These are phyloP conservation scores for Microhierax caerulescens DNA, from an alignment of 2,797 vertebrate genomes.

Conservation along the genomic window DNA sequence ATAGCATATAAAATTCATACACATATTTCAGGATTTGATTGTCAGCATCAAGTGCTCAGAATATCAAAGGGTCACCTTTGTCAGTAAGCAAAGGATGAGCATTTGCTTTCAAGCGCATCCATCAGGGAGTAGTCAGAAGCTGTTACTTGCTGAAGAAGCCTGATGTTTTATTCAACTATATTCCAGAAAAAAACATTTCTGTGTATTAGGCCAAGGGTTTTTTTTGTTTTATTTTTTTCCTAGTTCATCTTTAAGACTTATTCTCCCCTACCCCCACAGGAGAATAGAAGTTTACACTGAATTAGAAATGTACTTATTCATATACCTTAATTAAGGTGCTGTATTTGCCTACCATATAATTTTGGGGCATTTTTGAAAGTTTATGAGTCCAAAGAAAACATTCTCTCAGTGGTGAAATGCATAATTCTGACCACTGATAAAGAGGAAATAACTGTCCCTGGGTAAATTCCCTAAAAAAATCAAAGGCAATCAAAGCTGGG, in stretches of 20 bases:
- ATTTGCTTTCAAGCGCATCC: conserved; percentile 70
- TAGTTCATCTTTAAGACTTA: neutral
- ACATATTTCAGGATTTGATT: conserved; percentile 56
- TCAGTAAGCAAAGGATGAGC: conserved; percentile 71
- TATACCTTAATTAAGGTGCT: neutral
- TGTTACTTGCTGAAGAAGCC: conserved; percentile 65
- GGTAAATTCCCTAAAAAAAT: neutral
- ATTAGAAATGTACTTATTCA: neutral
- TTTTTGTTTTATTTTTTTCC: neutral
- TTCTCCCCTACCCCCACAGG: neutral
- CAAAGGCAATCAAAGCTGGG: neutral
- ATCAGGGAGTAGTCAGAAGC: conserved; percentile 67
- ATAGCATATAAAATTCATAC: conserved; percentile 25
- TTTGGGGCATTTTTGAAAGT: neutral
- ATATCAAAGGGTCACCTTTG: conserved; percentile 71
- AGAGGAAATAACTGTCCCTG: neutral
- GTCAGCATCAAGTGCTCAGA: conserved; percentile 66
- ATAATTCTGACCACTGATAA: neutral
- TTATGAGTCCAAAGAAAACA: neutral
- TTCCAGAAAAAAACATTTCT: conserved; percentile 62
- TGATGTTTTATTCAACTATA: conserved; percentile 75
- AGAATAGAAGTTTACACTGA: neutral
- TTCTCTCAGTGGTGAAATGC: neutral
- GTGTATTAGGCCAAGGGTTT: conserved; percentile 42
- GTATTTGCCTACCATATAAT: neutral